Conservation (phyloP, 2,797 vertebrate species). For the Brachyrhaphis roseni region DNA sequence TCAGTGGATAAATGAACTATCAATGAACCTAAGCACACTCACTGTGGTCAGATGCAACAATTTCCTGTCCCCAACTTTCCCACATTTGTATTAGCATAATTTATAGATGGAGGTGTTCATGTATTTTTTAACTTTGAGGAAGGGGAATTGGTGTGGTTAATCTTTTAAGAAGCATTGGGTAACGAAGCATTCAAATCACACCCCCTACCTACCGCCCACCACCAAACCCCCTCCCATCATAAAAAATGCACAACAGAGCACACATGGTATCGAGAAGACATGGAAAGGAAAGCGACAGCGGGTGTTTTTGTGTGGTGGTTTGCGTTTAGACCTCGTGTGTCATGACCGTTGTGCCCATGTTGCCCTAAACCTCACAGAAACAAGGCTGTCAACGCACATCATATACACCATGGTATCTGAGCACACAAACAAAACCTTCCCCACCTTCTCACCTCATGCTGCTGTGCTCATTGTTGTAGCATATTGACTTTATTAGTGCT, state of each 20-base stretch:
- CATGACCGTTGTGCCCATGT: slow-evolving; percentile 61
- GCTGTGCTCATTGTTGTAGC: slow-evolving; percentile 13
- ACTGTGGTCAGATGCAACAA: slow-evolving; percentile 16
- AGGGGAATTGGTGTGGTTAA: slow-evolving; percentile 20
- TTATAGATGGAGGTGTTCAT: slow-evolving; percentile 12
- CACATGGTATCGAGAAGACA: slow-evolving; percentile 2
- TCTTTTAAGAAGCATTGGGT: slow-evolving; percentile 1
- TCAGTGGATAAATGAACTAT: slow-evolving; percentile 26
- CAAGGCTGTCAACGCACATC: slow-evolving; percentile 54
- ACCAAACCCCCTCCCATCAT: not conserved
- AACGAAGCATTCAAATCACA: slow-evolving; percentile 10
- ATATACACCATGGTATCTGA: slow-evolving; percentile 27
- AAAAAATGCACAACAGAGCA: slow-evolving; percentile 7
- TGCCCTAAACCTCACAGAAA: slow-evolving; percentile 46
- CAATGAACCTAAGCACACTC: slow-evolving; percentile 18
- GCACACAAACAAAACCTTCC: slow-evolving; percentile 16
- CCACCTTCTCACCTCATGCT: slow-evolving; percentile 8
- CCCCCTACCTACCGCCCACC: not conserved
- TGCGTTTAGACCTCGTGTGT: slow-evolving; percentile 38
- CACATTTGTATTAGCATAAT: slow-evolving; percentile 12
- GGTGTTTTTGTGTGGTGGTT: slow-evolving; percentile 23
- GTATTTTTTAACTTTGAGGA: slow-evolving; percentile 10
- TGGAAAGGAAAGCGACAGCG: slow-evolving; percentile 1
- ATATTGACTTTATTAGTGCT: slow-evolving; percentile 4
- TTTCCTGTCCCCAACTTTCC: slow-evolving; percentile 9